Evolutionary conservation across 2,113 vertebrate species (phyloP), one percentile per base, ranked within the genome.

Genomic region (Pleuronectes platessa): DNA sequence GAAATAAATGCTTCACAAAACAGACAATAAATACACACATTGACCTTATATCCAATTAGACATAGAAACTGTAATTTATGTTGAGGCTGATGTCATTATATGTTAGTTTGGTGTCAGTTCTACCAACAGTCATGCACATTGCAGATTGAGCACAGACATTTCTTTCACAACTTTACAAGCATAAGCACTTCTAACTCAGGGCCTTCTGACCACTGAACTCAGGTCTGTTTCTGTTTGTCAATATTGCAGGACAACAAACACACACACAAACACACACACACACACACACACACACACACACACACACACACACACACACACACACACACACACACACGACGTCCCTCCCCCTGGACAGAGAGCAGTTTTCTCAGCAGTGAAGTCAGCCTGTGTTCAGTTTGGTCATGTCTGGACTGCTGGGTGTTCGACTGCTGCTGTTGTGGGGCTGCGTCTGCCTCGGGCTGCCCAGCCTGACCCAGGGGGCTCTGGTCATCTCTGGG

Each of bases 321-420:
- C 17, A 62, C 53, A 58, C 59, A 45, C 35, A 58, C 58, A 51
- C 53, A 65, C n/a, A 37, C 42, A 51, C 24, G 23, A 14, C 42
- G 82, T 68, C 77, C 83, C 86, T 85, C 76, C 88, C 71, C 6
- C 65, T 63, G 66, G 54, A n/a, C 73, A 73, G 61, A 70, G 53
- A 58, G 23, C 24, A 54, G 49, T 82, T 74, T 69, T 37, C 55
- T 68, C 58, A 31, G 76, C n/a, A 37, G 14, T 85, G 75, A 91
- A 89, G 71, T 66, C 62, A 85, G 3, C 12, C 20, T 2, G 74
- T 5, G 31, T 31, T 31, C 42, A 82, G 80, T 87, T 88, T 73
- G 67, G 79, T 92, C 88, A 95, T 95, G 93, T 90, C 90, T 89
- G 86, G 81, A 76, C 64, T 80, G 20, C 58, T 74, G 82, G 66